Evolutionary conservation across 2,113 vertebrate genomes (phyloP).

Genomic region (Pluvianellus socialis): DNA sequence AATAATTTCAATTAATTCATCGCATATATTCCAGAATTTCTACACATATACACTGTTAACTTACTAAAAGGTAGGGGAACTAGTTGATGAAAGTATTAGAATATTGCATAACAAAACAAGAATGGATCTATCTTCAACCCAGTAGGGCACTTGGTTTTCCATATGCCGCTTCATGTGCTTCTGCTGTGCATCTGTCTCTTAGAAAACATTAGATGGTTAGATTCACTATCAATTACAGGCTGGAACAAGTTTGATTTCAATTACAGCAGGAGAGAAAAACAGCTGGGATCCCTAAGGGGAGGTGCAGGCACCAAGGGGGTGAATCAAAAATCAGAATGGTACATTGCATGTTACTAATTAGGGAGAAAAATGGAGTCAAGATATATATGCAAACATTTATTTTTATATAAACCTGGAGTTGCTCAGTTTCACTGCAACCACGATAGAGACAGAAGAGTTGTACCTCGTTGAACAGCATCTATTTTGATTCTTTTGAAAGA

Average conservation of each 20-base stretch:
- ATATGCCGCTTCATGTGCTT: conserved; percentile 60
- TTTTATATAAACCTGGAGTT: conserved; percentile 49
- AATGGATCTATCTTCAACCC: conserved; percentile 28
- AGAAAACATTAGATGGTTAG: conserved; percentile 78
- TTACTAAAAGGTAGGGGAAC: neutral
- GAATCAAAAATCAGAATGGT: conserved; percentile 67
- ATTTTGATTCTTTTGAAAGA: conserved; percentile 34
- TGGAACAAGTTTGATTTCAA: conserved; percentile 81
- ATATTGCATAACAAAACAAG: neutral
- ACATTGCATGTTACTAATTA: conserved; percentile 75
- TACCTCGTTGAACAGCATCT: neutral
- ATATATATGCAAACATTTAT: neutral
- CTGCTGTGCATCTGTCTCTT: conserved; percentile 72
- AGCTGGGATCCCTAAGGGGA: conserved; percentile 75
- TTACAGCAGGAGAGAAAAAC: conserved; percentile 77
- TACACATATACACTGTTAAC: neutral
- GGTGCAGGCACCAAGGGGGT: conserved; percentile 61
- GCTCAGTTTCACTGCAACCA: conserved; percentile 16
- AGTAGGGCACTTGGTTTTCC: conserved; percentile 58
- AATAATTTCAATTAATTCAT: neutral
- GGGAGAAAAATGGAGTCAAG: conserved; percentile 73
- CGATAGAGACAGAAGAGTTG: conserved; percentile 21
- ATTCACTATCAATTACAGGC: conserved; percentile 79
- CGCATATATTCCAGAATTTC: neutral
- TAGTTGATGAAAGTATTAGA: neutral